Conservation (phyloP, 2,797 vertebrate species). For the Spheniscus humboldti region DNA sequence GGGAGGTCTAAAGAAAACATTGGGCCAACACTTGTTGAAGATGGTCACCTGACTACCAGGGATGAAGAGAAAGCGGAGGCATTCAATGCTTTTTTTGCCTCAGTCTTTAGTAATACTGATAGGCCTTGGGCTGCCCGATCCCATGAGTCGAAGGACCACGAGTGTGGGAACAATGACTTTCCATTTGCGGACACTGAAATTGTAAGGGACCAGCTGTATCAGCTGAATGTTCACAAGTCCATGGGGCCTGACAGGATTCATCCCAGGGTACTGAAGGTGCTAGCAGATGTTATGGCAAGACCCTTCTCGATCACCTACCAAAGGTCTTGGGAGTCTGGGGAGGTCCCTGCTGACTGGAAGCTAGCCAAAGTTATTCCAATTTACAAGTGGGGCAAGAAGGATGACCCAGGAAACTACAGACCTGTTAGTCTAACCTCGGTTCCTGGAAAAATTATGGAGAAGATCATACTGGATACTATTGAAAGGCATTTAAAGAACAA, state of each 20-base stretch:
- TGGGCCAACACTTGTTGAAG: background rate
- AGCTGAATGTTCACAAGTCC: background rate
- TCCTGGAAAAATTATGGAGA: background rate
- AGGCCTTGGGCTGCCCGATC: background rate
- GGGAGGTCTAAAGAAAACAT: background rate
- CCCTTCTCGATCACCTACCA: background rate
- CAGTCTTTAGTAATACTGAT: background rate
- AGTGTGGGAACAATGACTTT: background rate
- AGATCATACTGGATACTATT: background rate
- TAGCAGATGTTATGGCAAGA: fast-evolving
- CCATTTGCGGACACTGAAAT: background rate
- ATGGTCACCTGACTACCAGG: background rate
- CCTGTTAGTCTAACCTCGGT: background rate
- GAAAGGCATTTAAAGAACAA: background rate
- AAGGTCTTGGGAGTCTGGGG: background rate
- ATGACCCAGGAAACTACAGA: background rate
- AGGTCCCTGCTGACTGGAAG: background rate
- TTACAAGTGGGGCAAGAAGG: background rate
- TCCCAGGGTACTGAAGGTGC: background rate
- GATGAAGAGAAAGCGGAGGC: background rate
- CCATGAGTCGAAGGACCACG: background rate
- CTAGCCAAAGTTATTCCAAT: fast-evolving
- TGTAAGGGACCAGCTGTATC: background rate
- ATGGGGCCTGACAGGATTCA: background rate
- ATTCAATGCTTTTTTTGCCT: background rate